A percentile compares a stretch with the other conserved stretches of the same genome.
phyloP scores from a whole-genome alignment of 1,140 invertebrate genomes.

The Drosophila burlai region DNA sequence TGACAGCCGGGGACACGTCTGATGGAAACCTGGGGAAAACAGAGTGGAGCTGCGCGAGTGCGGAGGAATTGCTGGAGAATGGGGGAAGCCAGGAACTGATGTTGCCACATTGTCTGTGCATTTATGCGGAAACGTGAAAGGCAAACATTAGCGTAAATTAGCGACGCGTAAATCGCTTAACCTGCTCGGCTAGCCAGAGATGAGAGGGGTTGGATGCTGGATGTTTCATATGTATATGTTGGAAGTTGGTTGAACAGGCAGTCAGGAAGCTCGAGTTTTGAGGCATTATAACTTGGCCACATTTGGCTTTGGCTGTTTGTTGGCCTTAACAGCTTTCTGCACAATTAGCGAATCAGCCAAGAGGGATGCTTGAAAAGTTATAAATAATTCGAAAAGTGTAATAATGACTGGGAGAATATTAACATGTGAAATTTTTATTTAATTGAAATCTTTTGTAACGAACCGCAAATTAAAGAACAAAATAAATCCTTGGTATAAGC shows the following conservation, averaged over 20 bases:
- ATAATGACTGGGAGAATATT: too few species aligned
- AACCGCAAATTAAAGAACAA: not conserved
- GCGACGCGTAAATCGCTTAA: conserved; percentile 80
- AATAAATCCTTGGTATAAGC: not conserved
- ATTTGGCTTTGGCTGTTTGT: conserved; percentile 24
- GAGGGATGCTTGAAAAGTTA: conserved; percentile 3
- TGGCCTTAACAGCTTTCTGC: conserved; percentile 20
- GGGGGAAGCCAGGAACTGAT: conserved; percentile 9
- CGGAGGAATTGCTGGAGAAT: not conserved
- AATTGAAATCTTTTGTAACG: not conserved
- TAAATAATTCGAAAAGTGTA: too few species aligned
- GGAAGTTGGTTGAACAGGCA: conserved; percentile 5
- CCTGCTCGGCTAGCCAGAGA: conserved; percentile 33
- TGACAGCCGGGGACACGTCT: conserved; percentile 24
- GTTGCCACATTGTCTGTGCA: conserved; percentile 58
- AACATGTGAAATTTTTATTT: not conserved
- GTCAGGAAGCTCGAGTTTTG: conserved; percentile 11
- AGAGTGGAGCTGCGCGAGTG: not conserved
- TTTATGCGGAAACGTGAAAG: conserved; percentile 78
- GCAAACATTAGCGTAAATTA: conserved; percentile 82
- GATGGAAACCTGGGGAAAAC: conserved; percentile 18
- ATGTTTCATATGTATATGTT: not conserved
- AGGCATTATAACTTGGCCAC: conserved; percentile 30
- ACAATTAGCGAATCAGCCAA: conserved; percentile 12
- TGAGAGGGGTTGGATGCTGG: not conserved